Evolutionary conservation across 2,888 invertebrate species (phyloP).

Genomic region (Epirrhoe alternata): DNA sequence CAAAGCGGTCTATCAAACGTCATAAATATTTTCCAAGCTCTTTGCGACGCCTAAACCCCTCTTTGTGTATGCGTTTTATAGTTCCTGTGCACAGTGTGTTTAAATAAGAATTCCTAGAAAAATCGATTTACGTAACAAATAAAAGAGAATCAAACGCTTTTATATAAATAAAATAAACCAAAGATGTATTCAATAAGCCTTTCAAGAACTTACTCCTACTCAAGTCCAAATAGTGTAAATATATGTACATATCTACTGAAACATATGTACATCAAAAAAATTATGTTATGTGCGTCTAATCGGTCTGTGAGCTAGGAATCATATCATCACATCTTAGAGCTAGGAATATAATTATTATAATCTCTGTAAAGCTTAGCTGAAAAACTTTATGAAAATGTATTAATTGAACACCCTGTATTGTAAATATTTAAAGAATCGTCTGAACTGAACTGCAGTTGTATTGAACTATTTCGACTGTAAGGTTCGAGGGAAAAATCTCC

Average conservation of each 20-base stretch:
- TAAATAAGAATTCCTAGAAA: slow-evolving; percentile 23
- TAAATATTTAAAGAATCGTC: slow-evolving; percentile 65
- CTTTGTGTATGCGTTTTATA: slow-evolving; percentile 68
- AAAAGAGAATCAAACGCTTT: not conserved
- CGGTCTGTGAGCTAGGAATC: not conserved
- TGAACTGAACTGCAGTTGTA: slow-evolving; percentile 53
- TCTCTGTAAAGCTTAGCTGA: not conserved
- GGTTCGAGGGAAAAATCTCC: slow-evolving; percentile 72
- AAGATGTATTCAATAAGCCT: not conserved
- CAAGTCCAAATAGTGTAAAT: too few species aligned
- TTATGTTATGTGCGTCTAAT: too few species aligned
- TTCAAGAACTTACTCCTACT: not conserved
- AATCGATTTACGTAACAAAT: slow-evolving; percentile 7
- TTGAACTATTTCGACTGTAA: slow-evolving; percentile 68
- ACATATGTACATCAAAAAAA: too few species aligned
- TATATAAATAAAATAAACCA: not conserved
- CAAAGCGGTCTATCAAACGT: slow-evolving; percentile 79
- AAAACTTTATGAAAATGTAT: not conserved
- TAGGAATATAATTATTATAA: too few species aligned
- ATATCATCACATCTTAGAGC: too few species aligned
- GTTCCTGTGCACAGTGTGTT: slow-evolving; percentile 57
- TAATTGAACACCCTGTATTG: slow-evolving; percentile 55
- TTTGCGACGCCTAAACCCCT: slow-evolving; percentile 68
- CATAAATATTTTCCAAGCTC: slow-evolving; percentile 79
- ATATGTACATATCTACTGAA: too few species aligned